Evolutionary conservation across 2,113 vertebrate species (phyloP), one percentile per base, ranked within the genome.

Genomic region (Crotalus tigris): DNA sequence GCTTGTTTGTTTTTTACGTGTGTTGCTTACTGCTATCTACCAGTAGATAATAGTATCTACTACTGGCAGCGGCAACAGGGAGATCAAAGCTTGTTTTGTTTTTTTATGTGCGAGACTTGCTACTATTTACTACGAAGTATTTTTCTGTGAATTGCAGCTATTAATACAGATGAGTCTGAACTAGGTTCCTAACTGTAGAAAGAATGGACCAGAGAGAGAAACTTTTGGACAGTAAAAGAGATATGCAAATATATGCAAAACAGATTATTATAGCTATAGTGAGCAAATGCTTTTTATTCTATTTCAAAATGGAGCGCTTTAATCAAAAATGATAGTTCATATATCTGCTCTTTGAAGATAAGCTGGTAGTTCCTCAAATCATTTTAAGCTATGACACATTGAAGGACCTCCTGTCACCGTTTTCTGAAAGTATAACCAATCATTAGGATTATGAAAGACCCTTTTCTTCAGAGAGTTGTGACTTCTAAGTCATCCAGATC

Each of bases 341-440:
- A 95, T 96, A 96, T 97, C 97, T 97, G 97, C 94, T 97, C 96
- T 97, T 96, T 97, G 95, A 97, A 98, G 97, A 98, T 98, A 98
- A 98, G 97, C 94, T 94, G 93, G 91, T 33, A 57, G 90, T 93
- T 96, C 96, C 96, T 96, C 92, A 95, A 97, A 96, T 94, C 96
- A 94, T 92, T 93, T 94, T 94, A 59, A 51, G 96, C 96, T 96
- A 15, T 92, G 94, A 93, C 94, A 93, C 91, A 92, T 89, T n/a
- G 95, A 94, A 81, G 90, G 69, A 94, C 94, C 93, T 2, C 8
- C 75, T 23, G 51, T 46, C 57, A 24, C 87, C 26, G 95, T 95
- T 81, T 81, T 81, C 91, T 96, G 94, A 96, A 95, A 96, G 94
- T 95, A 94, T 94, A 97, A 96, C 95, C 95, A 96, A 95, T 96